Conservation (phyloP, 1,140 invertebrate species). For the Tetramorium alpestre region DNA sequence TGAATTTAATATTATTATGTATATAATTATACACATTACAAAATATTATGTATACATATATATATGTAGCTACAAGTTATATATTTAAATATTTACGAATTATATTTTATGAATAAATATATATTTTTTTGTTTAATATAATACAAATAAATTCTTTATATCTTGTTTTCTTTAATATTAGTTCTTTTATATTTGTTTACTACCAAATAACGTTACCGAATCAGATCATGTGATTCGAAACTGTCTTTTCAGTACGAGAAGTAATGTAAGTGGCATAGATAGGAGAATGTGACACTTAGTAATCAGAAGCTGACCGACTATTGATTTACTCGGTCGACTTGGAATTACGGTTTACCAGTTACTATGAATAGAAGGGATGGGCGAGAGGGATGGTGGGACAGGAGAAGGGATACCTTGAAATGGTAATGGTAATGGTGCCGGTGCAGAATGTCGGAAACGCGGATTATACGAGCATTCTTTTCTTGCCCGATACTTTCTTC, state of each 20-base stretch:
- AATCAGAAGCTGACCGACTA: conserved; percentile 59
- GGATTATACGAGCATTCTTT: conserved; percentile 72
- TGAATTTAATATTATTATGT: neutral
- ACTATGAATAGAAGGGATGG: conserved; percentile 36
- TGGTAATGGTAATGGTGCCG: conserved; percentile 73
- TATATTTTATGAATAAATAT: neutral
- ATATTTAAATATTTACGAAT: neutral
- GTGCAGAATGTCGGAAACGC: conserved; percentile 70
- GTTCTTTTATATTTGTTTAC: neutral
- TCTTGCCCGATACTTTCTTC: conserved; percentile 69
- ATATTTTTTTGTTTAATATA: neutral
- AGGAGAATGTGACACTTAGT: conserved; percentile 47
- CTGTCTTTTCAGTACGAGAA: neutral
- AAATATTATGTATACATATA: too few relatives aligned
- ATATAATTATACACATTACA: too few relatives aligned
- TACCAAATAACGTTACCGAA: neutral
- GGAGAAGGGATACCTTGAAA: conserved; percentile 61
- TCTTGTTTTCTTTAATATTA: conserved; percentile 3
- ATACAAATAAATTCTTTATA: neutral
- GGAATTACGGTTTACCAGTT: conserved; percentile 62
- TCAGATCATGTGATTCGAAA: neutral
- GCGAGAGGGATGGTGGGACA: conserved; percentile 5
- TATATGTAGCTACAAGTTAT: neutral
- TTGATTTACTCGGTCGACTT: conserved; percentile 68
- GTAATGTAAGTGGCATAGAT: neutral